Percentiles rank a stretch among this genome's conserved stretches.
phyloP scores from a whole-genome alignment of 2,113 vertebrate species.

The Platycercus adscitus region DNA sequence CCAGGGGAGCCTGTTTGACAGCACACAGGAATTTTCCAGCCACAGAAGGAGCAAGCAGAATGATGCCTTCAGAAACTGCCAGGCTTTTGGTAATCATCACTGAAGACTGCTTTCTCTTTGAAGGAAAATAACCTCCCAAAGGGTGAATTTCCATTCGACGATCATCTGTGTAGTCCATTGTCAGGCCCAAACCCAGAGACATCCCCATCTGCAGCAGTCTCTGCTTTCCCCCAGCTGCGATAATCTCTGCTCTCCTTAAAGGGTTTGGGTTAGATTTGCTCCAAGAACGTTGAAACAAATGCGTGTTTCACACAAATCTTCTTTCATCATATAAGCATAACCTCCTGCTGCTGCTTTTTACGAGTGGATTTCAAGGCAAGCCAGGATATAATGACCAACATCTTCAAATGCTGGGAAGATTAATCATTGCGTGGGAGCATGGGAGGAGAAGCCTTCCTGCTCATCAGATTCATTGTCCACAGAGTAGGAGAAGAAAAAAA shows the following conservation, averaged over 20 bases:
- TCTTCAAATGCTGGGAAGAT: not conserved
- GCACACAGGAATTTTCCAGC: not conserved
- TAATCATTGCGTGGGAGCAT: not conserved
- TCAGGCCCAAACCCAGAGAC: not conserved
- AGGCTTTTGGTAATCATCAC: not conserved
- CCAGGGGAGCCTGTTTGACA: not conserved
- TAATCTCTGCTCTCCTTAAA: not conserved
- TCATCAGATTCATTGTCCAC: not conserved
- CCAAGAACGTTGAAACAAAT: not conserved
- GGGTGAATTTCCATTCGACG: not conserved
- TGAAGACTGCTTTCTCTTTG: not conserved
- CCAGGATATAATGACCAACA: not conserved
- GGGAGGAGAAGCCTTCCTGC: not conserved
- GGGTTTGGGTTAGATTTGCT: not conserved
- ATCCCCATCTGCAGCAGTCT: not conserved
- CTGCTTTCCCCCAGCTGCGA: not conserved
- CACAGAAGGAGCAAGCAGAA: not conserved
- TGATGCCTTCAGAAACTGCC: not conserved
- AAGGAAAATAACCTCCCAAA: not conserved
- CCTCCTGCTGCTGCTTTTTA: not conserved
- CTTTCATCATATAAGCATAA: not conserved
- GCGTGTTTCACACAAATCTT: not conserved
- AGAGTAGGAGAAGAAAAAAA: not conserved
- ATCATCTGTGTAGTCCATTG: not conserved
- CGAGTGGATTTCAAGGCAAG: not conserved